Conservation (phyloP, 1,140 invertebrate genomes). For the Drosophila mauritiana region DNA sequence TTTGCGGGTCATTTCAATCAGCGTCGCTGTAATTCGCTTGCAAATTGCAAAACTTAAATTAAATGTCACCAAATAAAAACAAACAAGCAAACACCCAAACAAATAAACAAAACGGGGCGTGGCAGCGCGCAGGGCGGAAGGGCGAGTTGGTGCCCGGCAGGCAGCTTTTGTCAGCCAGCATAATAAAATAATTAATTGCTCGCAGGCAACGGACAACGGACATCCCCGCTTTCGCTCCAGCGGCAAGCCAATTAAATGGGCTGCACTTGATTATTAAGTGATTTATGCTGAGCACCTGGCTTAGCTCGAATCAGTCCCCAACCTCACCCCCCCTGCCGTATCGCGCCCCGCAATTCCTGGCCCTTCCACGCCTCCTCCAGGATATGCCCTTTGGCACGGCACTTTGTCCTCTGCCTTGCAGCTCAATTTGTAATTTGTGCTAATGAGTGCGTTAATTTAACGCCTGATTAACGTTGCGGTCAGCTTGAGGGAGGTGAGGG, state of each 20-base stretch:
- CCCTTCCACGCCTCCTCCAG: not conserved
- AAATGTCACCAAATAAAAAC: conserved; percentile 64
- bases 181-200: conserved; percentile 74
- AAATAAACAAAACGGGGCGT: conserved; percentile 1
- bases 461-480: conserved; percentile 77
- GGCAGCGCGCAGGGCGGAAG: not conserved
- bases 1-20: conserved; percentile 61
- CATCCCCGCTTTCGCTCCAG: conserved; percentile 11
- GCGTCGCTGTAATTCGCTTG: conserved; percentile 56
- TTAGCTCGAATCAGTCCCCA: conserved; percentile 25
- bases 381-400: conserved; percentile 24
- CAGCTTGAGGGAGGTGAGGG: conserved; percentile 13
- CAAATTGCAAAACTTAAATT: conserved; percentile 80
- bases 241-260: conserved; percentile 73
- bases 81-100: conserved; percentile 1
- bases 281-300: conserved; percentile 79
- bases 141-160: conserved; percentile 12
- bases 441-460: conserved; percentile 82
- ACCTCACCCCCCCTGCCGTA: too few relatives aligned
- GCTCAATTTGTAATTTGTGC: conserved; percentile 81
- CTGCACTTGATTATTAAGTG: conserved; percentile 80
- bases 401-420: conserved; percentile 46
- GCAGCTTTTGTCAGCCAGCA: conserved; percentile 53
- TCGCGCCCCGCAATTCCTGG: too few relatives aligned
- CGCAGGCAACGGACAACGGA: conserved; percentile 35